Percentiles rank a stretch among this genome's conserved stretches.
phyloP scores from a whole-genome alignment of 2,888 invertebrate genomes.

The Nineta flava region DNA sequence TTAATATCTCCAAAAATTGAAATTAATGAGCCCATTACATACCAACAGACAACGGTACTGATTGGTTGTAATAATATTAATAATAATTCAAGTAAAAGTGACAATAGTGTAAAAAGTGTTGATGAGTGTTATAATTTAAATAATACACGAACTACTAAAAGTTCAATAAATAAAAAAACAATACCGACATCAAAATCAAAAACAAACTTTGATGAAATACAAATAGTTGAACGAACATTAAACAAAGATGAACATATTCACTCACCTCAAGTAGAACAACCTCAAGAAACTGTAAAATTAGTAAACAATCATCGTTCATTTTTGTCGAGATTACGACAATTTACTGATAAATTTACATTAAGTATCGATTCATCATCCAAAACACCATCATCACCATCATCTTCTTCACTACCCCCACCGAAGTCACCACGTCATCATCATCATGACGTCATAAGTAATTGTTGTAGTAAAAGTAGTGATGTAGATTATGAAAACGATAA shows the following conservation, averaged over 20 bases:
- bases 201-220: constrained; percentile 9
- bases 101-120: not conserved
- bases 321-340: constrained; percentile 32
- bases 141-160: not conserved
- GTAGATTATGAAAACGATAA: constrained; percentile 20
- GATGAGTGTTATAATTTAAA: not conserved
- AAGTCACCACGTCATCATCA: constrained; percentile 12
- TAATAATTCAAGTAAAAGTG: not conserved
- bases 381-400: constrained; percentile 16
- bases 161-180: too few relatives aligned
- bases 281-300: not conserved
- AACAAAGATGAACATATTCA: not conserved
- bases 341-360: constrained; percentile 35
- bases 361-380: constrained; percentile 25
- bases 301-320: constrained; percentile 21
- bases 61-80: not conserved
- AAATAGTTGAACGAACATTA: constrained; percentile 3
- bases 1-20: constrained; percentile 3
- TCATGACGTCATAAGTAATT: constrained; percentile 9
- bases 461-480: constrained; percentile 20
- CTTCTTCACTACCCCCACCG: too few relatives aligned
- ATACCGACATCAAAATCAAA: constrained; percentile 9
- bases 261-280: not conserved
- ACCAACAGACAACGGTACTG: not conserved
- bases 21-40: not conserved